These are phyloP conservation scores for Nudaria mundana DNA, from an alignment of 2,888 invertebrate genomes.

Conservation along the genomic window DNA sequence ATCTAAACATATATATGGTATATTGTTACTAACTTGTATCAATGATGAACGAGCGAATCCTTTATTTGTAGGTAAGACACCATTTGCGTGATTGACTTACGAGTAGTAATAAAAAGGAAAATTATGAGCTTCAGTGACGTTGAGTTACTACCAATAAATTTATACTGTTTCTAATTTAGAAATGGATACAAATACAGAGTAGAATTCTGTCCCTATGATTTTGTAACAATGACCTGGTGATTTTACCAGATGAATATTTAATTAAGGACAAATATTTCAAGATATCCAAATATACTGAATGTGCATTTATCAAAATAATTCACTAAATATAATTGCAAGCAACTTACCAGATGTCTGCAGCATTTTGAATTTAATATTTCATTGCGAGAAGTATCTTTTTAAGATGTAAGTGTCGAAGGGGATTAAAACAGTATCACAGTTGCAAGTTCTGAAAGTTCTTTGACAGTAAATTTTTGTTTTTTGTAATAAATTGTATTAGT, in stretches of 20 bases:
- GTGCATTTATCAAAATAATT: constrained; percentile 13
- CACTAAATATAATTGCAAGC: too few species aligned
- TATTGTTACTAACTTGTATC: constrained; percentile 7
- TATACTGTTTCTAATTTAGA: constrained; percentile 44
- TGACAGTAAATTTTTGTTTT: background rate
- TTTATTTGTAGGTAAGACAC: constrained; percentile 21
- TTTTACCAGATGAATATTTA: constrained; percentile 29
- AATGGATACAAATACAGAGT: constrained; percentile 37
- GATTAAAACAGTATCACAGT: too few species aligned
- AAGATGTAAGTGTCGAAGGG: too few species aligned
- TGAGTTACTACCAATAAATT: constrained; percentile 37
- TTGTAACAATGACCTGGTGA: constrained; percentile 16
- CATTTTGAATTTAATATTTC: too few species aligned
- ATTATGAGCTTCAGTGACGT: constrained; percentile 36
- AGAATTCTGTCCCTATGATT: constrained; percentile 16
- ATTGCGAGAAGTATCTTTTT: too few species aligned
- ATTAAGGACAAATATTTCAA: constrained; percentile 12
- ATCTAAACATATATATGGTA: too few species aligned
- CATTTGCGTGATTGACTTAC: constrained; percentile 45
- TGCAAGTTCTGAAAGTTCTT: background rate
- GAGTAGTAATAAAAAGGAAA: constrained; percentile 40
- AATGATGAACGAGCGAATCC: constrained; percentile 21
- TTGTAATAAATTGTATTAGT: background rate
- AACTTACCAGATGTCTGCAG: too few species aligned
- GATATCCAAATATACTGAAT: background rate